Evolutionary conservation across 2,797 vertebrate species (phyloP).

Genomic region (Melopsittacus undulatus): DNA sequence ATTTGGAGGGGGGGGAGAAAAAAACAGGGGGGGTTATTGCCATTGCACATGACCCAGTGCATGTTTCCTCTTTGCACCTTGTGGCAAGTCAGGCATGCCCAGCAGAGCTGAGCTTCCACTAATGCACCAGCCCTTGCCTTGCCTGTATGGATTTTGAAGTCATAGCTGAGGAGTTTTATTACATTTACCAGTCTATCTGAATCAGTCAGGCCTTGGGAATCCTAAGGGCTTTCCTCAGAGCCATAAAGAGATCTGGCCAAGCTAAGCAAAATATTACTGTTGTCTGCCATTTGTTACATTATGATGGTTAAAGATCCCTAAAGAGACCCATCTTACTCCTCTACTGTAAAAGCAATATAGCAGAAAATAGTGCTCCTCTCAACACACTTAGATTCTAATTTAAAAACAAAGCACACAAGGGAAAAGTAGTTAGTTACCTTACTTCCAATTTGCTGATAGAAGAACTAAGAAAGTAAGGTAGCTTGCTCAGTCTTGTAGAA

Average conservation of each 20-base stretch:
- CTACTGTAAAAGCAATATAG: not conserved
- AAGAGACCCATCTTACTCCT: not conserved
- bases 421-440: not conserved
- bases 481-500: not conserved
- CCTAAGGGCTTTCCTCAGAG: not conserved
- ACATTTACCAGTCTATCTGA: not conserved
- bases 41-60: no score
- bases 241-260: not conserved
- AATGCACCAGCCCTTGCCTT: not conserved
- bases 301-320: not conserved
- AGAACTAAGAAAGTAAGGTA: not conserved
- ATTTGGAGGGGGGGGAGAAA: not conserved
- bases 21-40: fast-evolving
- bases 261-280: not conserved
- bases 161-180: not conserved
- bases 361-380: not conserved
- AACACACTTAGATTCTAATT: not conserved
- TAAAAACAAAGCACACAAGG: not conserved
- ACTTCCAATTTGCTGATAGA: not conserved
- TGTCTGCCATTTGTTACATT: not conserved
- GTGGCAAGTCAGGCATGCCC: fast-evolving
- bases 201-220: not conserved
- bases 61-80: not conserved
- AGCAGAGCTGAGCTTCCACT: not conserved
- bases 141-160: not conserved